Conservation (phyloP, 2,113 vertebrate species). For the Corynorhinus townsendii region DNA sequence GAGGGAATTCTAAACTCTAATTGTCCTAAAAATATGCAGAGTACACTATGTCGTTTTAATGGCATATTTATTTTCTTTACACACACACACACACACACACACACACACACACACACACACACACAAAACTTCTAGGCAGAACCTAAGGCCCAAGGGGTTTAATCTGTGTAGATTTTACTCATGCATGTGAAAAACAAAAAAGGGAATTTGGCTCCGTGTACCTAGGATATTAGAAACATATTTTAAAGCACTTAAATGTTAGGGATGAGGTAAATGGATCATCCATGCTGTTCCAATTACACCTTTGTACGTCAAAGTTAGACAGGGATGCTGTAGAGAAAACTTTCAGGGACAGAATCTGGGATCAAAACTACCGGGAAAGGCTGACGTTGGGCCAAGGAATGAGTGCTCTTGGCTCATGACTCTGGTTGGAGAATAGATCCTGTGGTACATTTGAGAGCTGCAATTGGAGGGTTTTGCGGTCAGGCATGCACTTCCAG, state of each 20-base stretch:
- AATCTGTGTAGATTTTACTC: constrained; percentile 64
- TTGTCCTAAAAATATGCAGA: constrained; percentile 76
- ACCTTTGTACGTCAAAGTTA: constrained; percentile 68
- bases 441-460: not conserved
- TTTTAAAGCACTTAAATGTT: constrained; percentile 61
- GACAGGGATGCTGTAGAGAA: constrained; percentile 35
- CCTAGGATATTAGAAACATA: constrained; percentile 72
- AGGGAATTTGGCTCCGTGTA: constrained; percentile 54
- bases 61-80: constrained; percentile 70
- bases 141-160: constrained; percentile 66
- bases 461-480: not conserved
- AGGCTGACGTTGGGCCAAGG: constrained; percentile 45
- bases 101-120: not conserved
- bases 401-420: not conserved
- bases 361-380: constrained; percentile 54
- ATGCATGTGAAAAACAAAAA: constrained; percentile 62
- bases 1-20: constrained; percentile 72
- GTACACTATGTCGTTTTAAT: constrained; percentile 72
- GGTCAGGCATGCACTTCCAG: not conserved
- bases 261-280: constrained; percentile 56
- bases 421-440: constrained; percentile 36
- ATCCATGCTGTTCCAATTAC: constrained; percentile 68
- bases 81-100: not conserved
- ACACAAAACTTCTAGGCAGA: constrained; percentile 63
- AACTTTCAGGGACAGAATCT: constrained; percentile 15